Conservation (phyloP, 2,797 vertebrate species). For the Bovichtus diacanthus region DNA sequence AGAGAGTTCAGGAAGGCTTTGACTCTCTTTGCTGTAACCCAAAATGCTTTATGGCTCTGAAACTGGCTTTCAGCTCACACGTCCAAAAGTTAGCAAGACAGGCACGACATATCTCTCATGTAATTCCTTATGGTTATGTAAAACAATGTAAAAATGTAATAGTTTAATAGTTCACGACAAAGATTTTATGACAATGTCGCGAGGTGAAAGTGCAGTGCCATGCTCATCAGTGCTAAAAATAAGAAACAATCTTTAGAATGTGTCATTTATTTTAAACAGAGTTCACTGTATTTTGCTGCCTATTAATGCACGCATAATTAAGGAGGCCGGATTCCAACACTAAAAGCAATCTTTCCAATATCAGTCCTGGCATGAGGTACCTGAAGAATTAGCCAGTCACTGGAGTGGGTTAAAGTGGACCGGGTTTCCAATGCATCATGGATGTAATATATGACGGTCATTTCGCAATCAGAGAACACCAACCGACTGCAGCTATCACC, state of each 20-base stretch:
- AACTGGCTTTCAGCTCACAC: slow-evolving; percentile 2
- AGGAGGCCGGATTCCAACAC: background rate
- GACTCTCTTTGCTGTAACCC: slow-evolving; percentile 4
- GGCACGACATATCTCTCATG: background rate
- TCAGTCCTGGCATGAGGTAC: too few relatives aligned
- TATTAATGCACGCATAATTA: background rate
- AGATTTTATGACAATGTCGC: background rate
- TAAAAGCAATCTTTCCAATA: too few relatives aligned
- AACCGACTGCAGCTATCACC: background rate
- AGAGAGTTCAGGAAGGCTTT: slow-evolving; percentile 8
- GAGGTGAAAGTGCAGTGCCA: background rate
- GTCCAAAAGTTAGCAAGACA: background rate
- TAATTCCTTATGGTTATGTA: background rate
- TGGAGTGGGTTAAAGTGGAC: too few relatives aligned
- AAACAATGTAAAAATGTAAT: background rate
- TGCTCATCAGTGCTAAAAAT: background rate
- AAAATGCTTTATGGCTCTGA: slow-evolving; percentile 18
- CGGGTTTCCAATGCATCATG: too few relatives aligned
- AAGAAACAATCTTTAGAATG: background rate
- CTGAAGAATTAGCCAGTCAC: too few relatives aligned
- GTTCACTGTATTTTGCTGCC: background rate
- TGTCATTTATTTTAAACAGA: background rate
- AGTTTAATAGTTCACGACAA: background rate
- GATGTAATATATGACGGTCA: too few relatives aligned
- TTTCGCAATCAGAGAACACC: background rate